These are phyloP conservation scores for Pterocles gutturalis DNA, from an alignment of 2,113 vertebrate species.

Conservation along the genomic window DNA sequence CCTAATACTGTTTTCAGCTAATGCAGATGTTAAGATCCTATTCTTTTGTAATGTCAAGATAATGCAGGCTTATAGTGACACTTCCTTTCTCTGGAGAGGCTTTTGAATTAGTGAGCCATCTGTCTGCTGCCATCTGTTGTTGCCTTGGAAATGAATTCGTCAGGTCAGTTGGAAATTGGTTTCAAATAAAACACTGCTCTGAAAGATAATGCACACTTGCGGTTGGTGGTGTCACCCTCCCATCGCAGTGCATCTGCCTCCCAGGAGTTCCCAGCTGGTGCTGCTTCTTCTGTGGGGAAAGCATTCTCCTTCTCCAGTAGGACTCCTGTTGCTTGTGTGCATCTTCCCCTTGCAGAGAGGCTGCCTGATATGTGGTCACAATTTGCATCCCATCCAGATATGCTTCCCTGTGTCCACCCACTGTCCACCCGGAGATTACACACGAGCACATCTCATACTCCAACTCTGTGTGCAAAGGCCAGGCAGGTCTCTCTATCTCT, in stretches of 20 bases:
- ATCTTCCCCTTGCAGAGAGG: background rate
- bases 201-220: background rate
- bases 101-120: slow-evolving; percentile 52
- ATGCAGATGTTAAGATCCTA: slow-evolving; percentile 6
- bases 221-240: background rate
- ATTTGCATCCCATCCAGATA: background rate
- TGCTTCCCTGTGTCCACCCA: background rate
- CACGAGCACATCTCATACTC: accelerated
- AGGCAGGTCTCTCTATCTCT: background rate
- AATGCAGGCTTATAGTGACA: background rate
- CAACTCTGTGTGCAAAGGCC: background rate
- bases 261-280: background rate
- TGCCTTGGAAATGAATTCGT: slow-evolving; percentile 45
- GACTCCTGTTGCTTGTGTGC: background rate
- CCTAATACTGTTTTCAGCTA: background rate
- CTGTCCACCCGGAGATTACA: accelerated
- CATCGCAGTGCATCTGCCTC: background rate
- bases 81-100: slow-evolving; percentile 31
- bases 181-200: slow-evolving; percentile 38
- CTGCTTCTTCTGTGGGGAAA: background rate
- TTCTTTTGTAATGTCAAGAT: background rate
- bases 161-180: slow-evolving; percentile 53
- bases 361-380: accelerated
- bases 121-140: slow-evolving; percentile 50
- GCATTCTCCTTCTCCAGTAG: background rate